Evolutionary conservation across 2,888 invertebrate genomes (phyloP).

Genomic region (Coleophora flavipennella): DNA sequence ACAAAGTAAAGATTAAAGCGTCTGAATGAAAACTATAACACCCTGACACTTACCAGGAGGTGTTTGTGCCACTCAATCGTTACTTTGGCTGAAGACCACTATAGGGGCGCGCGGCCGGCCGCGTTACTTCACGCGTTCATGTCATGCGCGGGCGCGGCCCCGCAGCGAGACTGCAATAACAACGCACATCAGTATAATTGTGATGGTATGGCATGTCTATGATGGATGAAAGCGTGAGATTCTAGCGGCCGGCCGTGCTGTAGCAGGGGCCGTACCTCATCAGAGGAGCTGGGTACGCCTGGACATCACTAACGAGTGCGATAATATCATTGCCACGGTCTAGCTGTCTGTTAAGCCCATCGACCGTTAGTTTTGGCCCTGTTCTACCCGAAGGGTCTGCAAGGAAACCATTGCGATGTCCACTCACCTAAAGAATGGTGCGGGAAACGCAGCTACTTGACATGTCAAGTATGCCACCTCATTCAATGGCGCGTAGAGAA

Average conservation of each 20-base stretch:
- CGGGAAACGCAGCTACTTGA: slow-evolving; percentile 79
- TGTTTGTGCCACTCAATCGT: slow-evolving; percentile 68
- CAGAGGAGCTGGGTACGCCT: slow-evolving; percentile 83
- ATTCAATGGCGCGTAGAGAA: slow-evolving; percentile 64
- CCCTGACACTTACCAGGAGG: slow-evolving; percentile 72
- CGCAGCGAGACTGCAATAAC: slow-evolving; percentile 67
- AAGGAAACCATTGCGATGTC: slow-evolving; percentile 28
- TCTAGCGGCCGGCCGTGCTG: slow-evolving; percentile 43
- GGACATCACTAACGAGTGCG: slow-evolving; percentile 82
- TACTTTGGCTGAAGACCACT: slow-evolving; percentile 64
- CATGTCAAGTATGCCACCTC: slow-evolving; percentile 75
- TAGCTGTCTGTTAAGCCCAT: slow-evolving; percentile 73
- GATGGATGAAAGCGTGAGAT: slow-evolving; percentile 68
- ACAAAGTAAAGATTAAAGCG: slow-evolving; percentile 72
- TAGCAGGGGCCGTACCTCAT: slow-evolving; percentile 77
- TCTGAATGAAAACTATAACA: slow-evolving; percentile 65
- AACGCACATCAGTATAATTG: slow-evolving; percentile 62
- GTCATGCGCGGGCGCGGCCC: slow-evolving; percentile 51
- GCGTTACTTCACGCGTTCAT: slow-evolving; percentile 67
- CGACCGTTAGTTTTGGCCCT: slow-evolving; percentile 76
- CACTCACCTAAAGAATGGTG: slow-evolving; percentile 80
- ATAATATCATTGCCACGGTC: slow-evolving; percentile 60
- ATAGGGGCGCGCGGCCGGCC: slow-evolving; percentile 62
- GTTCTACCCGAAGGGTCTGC: slow-evolving; percentile 82
- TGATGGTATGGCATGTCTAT: slow-evolving; percentile 55